Evolutionary conservation across 92 coral and sea anemone genomes (phyloP).

Genomic region (Epizoanthus fatuus): DNA sequence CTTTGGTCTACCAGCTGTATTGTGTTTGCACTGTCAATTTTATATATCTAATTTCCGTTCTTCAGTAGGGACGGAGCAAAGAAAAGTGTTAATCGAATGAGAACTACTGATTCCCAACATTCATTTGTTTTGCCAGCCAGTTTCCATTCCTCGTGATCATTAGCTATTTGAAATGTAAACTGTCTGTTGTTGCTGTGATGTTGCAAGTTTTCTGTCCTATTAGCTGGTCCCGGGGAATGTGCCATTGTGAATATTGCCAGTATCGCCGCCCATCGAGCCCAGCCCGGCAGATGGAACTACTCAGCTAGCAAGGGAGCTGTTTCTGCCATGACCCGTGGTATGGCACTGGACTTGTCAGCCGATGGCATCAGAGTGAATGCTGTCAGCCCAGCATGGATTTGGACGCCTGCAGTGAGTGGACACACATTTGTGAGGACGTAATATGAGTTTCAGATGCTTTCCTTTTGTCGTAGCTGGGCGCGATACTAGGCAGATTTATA

Average conservation of each 20-base stretch:
- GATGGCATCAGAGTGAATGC: conserved; percentile 79
- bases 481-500: too few relatives aligned
- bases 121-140: too few relatives aligned
- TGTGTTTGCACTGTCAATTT: too few relatives aligned
- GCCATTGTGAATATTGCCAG: conserved; percentile 58
- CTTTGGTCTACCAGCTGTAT: too few relatives aligned
- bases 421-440: not conserved
- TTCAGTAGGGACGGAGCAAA: too few relatives aligned
- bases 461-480: not conserved
- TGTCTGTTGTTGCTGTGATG: too few relatives aligned
- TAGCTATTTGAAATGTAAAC: too few relatives aligned
- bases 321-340: conserved; percentile 64
- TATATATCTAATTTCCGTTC: too few relatives aligned
- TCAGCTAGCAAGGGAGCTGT: conserved; percentile 67
- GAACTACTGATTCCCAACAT: too few relatives aligned
- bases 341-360: conserved; percentile 70
- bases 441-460: not conserved
- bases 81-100: too few relatives aligned
- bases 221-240: conserved; percentile 44
- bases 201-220: not conserved
- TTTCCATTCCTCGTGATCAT: too few relatives aligned
- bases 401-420: conserved; percentile 51
- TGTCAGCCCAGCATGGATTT: conserved; percentile 66
- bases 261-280: conserved; percentile 37
- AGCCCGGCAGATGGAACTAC: conserved; percentile 53